phyloP scores from a whole-genome alignment of 2,113 vertebrate genomes.

The Arizona elegans region DNA sequence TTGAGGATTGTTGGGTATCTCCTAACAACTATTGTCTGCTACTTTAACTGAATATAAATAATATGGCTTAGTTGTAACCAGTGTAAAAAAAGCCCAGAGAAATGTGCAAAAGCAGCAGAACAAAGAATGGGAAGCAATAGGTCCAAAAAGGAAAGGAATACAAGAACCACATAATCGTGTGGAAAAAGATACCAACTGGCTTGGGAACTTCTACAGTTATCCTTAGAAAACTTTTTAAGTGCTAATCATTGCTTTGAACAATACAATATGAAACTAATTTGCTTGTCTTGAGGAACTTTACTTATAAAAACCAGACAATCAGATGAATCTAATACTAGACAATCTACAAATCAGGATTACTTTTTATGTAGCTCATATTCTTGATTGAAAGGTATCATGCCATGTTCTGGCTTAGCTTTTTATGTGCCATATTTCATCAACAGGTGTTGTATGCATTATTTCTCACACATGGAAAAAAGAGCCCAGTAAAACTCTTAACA shows the following conservation, averaged over 20 bases:
- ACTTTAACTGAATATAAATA: neutral
- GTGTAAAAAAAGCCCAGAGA: neutral
- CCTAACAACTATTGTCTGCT: neutral
- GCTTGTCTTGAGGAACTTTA: neutral
- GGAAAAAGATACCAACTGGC: neutral
- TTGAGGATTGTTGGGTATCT: too few relatives aligned
- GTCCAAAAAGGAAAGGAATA: neutral
- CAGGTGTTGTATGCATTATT: neutral
- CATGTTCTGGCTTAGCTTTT: neutral
- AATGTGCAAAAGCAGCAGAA: neutral
- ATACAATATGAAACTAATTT: neutral
- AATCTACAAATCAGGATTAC: neutral
- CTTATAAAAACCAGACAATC: neutral
- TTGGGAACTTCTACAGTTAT: too few relatives aligned
- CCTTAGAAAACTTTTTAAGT: neutral
- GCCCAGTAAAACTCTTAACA: neutral
- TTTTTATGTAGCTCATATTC: conserved; percentile 15
- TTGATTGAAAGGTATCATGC: conserved; percentile 17
- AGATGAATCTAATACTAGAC: neutral
- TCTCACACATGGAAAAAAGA: conserved; percentile 13
- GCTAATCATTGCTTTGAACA: conserved; percentile 18
- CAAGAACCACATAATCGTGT: neutral
- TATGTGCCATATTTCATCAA: neutral
- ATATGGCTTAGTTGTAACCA: neutral
- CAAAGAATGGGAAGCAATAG: neutral